phyloP scores from a whole-genome alignment of 2,888 invertebrate genomes.

The Acanthacorydalis orientalis region DNA sequence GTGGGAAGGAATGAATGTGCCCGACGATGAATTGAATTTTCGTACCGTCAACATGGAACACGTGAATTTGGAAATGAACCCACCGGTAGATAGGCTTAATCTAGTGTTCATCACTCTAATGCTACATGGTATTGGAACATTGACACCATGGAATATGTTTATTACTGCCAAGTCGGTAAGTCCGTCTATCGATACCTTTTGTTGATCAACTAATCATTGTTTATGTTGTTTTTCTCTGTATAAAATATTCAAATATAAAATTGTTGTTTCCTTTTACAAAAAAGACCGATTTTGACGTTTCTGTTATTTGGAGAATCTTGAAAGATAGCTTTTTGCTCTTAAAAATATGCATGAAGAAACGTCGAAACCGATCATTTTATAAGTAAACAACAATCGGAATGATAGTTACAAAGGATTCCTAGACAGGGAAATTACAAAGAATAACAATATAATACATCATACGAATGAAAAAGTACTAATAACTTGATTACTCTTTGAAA shows the following conservation, averaged over 20 bases:
- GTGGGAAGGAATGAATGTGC: conserved; percentile 72
- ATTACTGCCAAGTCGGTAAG: conserved; percentile 79
- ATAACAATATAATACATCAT: too few relatives aligned
- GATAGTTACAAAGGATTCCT: too few relatives aligned
- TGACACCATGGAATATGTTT: conserved; percentile 99
- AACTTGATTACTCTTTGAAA: too few relatives aligned
- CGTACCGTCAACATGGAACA: conserved; percentile 45
- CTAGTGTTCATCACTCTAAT: conserved; percentile 78
- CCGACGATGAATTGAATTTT: conserved; percentile 71
- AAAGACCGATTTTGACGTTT: too few relatives aligned
- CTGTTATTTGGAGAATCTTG: too few relatives aligned
- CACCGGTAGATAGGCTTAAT: conserved; percentile 61
- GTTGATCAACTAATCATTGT: conserved; percentile 6
- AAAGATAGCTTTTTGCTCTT: too few relatives aligned
- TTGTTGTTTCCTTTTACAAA: too few relatives aligned
- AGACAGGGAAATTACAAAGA: too few relatives aligned
- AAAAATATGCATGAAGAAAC: too few relatives aligned
- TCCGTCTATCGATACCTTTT: conserved; percentile 9
- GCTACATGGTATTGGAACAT: conserved; percentile 84
- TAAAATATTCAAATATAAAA: background rate
- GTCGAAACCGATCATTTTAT: too few relatives aligned
- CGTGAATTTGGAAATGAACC: conserved; percentile 50
- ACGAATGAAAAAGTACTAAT: too few relatives aligned
- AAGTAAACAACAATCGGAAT: too few relatives aligned
- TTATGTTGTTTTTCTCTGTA: conserved; percentile 4